Percentiles rank a stretch among this genome's conserved stretches.
Evolutionary conservation across 2,113 vertebrate species (phyloP).

Genomic region (Blennius ocellaris): DNA sequence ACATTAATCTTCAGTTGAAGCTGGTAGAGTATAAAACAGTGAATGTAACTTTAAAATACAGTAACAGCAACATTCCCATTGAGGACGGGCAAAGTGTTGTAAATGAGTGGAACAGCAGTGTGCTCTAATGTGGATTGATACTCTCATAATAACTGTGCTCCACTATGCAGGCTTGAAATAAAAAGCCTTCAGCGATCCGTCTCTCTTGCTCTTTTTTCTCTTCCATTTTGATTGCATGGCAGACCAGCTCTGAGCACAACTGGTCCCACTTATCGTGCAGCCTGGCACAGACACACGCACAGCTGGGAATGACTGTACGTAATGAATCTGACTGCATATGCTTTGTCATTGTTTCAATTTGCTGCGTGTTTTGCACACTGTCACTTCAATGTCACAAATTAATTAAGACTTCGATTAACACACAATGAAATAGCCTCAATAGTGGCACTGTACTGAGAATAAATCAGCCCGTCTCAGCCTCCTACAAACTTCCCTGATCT

Average conservation of each 20-base stretch:
- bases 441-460: too few relatives aligned
- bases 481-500: too few relatives aligned
- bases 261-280: conserved; percentile 39
- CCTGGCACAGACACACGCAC: conserved; percentile 28
- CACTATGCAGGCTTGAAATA: conserved; percentile 52
- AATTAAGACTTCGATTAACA: too few relatives aligned
- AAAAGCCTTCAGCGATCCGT: conserved; percentile 64
- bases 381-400: conserved; percentile 1
- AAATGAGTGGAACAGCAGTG: conserved; percentile 67
- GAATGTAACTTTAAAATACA: conserved; percentile 68
- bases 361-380: conserved; percentile 11
- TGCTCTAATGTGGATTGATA: conserved; percentile 74
- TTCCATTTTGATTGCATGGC: conserved; percentile 54
- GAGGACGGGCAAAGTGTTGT: conserved; percentile 43
- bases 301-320: conserved; percentile 27
- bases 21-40: conserved; percentile 58
- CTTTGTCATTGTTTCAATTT: conserved; percentile 24
- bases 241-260: conserved; percentile 61
- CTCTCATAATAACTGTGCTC: conserved; percentile 70
- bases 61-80: conserved; percentile 59
- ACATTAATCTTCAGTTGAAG: conserved; percentile 51
- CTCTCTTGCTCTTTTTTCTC: conserved; percentile 52
- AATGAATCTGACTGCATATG: conserved; percentile 17
- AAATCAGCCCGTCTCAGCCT: too few relatives aligned
- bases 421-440: too few relatives aligned